A percentile compares a stretch with the other conserved stretches of the same genome.
phyloP scores from a whole-genome alignment of 2,797 vertebrate genomes.

The Triplophysa bombifrons region DNA sequence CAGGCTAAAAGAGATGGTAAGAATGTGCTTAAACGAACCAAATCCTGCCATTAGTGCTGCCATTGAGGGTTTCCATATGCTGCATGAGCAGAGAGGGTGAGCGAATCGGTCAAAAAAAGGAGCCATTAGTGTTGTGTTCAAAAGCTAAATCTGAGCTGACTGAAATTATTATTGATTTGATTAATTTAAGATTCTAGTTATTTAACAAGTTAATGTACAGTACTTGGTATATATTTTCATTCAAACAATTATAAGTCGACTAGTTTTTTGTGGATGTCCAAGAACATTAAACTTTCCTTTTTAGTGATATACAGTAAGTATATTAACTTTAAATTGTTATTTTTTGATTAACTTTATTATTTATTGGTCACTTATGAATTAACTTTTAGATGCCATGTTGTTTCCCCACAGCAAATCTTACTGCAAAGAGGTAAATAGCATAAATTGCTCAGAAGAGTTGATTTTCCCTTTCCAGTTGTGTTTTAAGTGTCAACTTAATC shows the following conservation, averaged over 20 bases:
- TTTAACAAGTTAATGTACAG: not conserved
- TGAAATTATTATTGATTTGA: not conserved
- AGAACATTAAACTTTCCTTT: not conserved
- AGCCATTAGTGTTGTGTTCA: not conserved
- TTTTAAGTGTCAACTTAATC: too few species aligned
- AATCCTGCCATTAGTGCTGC: slow-evolving; percentile 31
- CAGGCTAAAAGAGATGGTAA: slow-evolving; percentile 29
- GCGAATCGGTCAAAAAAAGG: not conserved
- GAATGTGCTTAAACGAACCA: slow-evolving; percentile 28
- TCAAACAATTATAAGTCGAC: too few species aligned
- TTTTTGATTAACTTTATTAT: not conserved
- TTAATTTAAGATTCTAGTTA: not conserved
- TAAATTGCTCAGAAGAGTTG: too few species aligned
- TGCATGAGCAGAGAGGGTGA: not conserved
- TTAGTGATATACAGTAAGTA: too few species aligned
- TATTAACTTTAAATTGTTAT: not conserved
- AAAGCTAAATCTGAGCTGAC: not conserved
- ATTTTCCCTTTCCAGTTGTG: too few species aligned
- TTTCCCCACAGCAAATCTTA: not conserved
- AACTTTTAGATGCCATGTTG: not conserved
- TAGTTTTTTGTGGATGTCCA: not conserved
- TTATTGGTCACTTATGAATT: not conserved
- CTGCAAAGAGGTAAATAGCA: too few species aligned
- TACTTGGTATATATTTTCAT: too few species aligned
- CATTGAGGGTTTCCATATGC: slow-evolving; percentile 32